Conservation (phyloP, 2,797 vertebrate species). For the Heteromormyrus szaboi region DNA sequence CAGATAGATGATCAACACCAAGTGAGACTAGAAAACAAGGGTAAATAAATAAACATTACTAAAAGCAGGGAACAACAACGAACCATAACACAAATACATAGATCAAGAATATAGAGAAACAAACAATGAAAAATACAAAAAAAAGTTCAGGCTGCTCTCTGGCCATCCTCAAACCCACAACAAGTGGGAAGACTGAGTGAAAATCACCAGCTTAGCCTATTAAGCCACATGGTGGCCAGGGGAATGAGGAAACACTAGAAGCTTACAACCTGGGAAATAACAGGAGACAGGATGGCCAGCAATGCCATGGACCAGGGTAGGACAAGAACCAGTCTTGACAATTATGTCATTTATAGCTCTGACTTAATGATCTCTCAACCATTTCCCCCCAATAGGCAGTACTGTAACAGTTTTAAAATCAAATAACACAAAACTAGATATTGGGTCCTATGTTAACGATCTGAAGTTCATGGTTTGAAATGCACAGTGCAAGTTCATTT, state of each 20-base stretch:
- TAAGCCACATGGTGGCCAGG: not conserved
- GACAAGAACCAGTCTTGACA: not conserved
- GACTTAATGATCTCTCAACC: not conserved
- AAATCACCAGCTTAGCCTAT: not conserved
- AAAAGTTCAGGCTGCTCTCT: not conserved
- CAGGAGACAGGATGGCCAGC: not conserved
- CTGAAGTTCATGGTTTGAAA: not conserved
- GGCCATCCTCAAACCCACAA: not conserved
- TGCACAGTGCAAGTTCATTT: not conserved
- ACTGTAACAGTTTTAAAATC: not conserved
- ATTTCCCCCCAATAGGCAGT: not conserved
- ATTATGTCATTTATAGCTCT: not conserved
- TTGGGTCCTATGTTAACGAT: not conserved
- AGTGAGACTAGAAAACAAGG: not conserved
- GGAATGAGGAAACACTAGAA: not conserved
- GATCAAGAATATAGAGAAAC: not conserved
- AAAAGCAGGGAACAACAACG: not conserved
- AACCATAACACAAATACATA: not conserved
- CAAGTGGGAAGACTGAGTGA: not conserved
- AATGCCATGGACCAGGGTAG: not conserved
- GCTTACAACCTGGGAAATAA: not conserved
- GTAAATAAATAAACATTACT: not conserved
- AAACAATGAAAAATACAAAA: not conserved
- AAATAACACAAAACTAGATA: not conserved
- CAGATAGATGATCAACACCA: not conserved